phyloP scores from a whole-genome alignment of 2,888 invertebrate species.

The Macaria notata region DNA sequence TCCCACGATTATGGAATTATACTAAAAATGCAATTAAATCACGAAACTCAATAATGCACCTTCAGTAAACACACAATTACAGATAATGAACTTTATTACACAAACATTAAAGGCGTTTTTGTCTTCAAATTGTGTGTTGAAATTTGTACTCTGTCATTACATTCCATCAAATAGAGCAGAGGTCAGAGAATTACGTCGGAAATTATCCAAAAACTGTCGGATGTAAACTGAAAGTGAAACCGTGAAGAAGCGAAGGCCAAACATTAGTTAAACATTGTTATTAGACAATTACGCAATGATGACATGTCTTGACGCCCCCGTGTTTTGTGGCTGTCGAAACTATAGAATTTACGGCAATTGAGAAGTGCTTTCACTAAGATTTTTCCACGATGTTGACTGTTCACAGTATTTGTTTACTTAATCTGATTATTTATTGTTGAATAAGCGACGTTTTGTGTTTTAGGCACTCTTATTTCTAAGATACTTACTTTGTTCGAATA shows the following conservation, averaged over 20 bases:
- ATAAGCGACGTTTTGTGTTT: too few species aligned
- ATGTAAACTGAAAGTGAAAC: constrained; percentile 17
- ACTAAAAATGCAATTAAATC: constrained; percentile 8
- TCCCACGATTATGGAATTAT: not conserved
- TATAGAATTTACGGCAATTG: too few species aligned
- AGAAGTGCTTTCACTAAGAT: too few species aligned
- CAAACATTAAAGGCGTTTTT: constrained; percentile 2
- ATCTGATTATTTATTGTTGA: too few species aligned
- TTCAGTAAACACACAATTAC: not conserved
- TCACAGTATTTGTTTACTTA: too few species aligned
- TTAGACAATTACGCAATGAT: constrained; percentile 1
- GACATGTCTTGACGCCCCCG: too few species aligned
- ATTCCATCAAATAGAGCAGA: constrained; percentile 42
- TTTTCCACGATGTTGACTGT: too few species aligned
- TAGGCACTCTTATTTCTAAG: too few species aligned
- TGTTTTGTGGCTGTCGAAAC: too few species aligned
- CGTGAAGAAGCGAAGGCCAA: constrained; percentile 7
- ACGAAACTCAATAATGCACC: constrained; percentile 8
- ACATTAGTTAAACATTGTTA: not conserved
- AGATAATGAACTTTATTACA: not conserved
- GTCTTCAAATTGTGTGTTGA: constrained; percentile 4
- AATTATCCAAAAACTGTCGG: constrained; percentile 5
- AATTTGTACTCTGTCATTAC: constrained; percentile 10
- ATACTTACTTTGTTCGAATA: too few species aligned
- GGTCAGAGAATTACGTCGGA: constrained; percentile 8